Evolutionary conservation across 92 coral and sea anemone genomes (phyloP), one percentile per base, ranked within the genome.

Genomic region (Paramuricea clavata): DNA sequence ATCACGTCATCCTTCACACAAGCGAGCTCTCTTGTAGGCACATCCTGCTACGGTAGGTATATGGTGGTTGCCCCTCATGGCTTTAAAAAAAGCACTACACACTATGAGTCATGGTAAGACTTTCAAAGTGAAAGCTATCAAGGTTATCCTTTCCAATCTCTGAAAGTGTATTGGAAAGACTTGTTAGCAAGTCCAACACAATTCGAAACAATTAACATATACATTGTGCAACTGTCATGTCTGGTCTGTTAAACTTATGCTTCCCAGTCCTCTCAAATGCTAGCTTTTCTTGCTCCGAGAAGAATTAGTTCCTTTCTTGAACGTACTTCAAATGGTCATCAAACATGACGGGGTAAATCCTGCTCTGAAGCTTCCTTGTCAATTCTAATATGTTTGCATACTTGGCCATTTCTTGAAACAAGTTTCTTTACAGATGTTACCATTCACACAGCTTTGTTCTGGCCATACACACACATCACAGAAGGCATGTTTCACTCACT

Each of bases 21-120:
- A n/a, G n/a, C n/a, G n/a, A n/a, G n/a, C n/a, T n/a, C n/a, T n/a
- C n/a, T n/a, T n/a, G n/a, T n/a, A n/a, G n/a, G n/a, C n/a, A n/a
- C n/a, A n/a, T n/a, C n/a, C n/a, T n/a, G n/a, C n/a, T n/a, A 67
- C 85, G 32, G 92, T 89, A 6, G 89, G 92, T 81, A 89, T 89
- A 84, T 85, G 85, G 44, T 89, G 88, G 85, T 85, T 85, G 42
- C 85, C 92, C 5, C 86, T 23, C 92, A 89, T 89, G 13, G 79
- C 86, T 76, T 83, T 89, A n/a, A 41, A 85, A 89, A 67, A 39
- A 82, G 69, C 70, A 34, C 76, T 88, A 77, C 36, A 88, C 88
- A 19, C 84, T 42, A 34, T 74, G 71, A 19, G 74, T n/a, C n/a
- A n/a, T 89, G 41, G 89, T 89, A 69, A 83, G 49, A 19, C 80